A percentile compares a stretch with the other conserved stretches of the same genome.
These are phyloP conservation scores for Lycorma delicatula DNA, from an alignment of 1,140 invertebrate species.

Conservation along the genomic window DNA sequence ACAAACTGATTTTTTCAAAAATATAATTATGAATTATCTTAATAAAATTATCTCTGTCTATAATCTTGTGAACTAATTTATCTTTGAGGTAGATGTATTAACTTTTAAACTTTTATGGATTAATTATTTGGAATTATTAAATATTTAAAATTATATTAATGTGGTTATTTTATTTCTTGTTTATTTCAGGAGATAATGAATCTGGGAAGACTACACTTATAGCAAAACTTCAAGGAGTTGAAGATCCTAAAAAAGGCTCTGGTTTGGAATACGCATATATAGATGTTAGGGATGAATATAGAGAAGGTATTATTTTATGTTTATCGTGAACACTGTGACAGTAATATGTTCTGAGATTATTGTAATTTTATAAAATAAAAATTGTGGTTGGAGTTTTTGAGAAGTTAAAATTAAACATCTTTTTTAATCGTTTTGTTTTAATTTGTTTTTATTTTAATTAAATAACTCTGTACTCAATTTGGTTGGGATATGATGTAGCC, in stretches of 20 bases:
- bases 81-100: not conserved
- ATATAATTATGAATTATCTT: not conserved
- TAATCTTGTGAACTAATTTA: slow-evolving; percentile 1
- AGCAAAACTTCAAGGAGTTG: slow-evolving; percentile 85
- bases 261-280: slow-evolving; percentile 98
- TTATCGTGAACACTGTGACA: too few relatives aligned
- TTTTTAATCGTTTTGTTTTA: too few relatives aligned
- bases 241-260: slow-evolving; percentile 94
- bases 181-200: slow-evolving; percentile 74
- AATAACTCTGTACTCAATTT: too few relatives aligned
- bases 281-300: slow-evolving; percentile 96
- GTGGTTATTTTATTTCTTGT: slow-evolving; percentile 7
- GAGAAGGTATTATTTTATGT: slow-evolving; percentile 91
- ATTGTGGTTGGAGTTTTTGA: too few relatives aligned
- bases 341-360: too few relatives aligned
- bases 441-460: too few relatives aligned
- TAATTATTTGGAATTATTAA: not conserved
- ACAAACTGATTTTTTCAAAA: too few relatives aligned
- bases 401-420: too few relatives aligned
- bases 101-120: slow-evolving; percentile 5
- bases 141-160: not conserved
- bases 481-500: too few relatives aligned
- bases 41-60: not conserved
- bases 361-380: too few relatives aligned
- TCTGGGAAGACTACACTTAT: slow-evolving; percentile 96